phyloP scores from a whole-genome alignment of 2,113 vertebrate genomes.

The Etia nguti region DNA sequence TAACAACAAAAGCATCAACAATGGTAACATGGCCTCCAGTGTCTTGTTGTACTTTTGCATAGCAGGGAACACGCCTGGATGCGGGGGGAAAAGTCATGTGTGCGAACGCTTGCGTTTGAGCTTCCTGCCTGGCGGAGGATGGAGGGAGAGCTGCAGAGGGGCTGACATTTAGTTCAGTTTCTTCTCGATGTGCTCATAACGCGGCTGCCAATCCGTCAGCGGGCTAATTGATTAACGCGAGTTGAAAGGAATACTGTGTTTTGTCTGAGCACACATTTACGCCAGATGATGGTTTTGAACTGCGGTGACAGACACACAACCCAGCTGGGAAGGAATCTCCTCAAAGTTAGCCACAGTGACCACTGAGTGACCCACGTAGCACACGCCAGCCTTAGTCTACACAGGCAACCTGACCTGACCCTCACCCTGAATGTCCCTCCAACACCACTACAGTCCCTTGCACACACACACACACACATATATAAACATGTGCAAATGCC shows the following conservation, averaged over 20 bases:
- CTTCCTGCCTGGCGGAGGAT: background rate
- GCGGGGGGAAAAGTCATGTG: conserved; percentile 2
- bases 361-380: conserved; percentile 64
- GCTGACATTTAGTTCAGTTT: conserved; percentile 17
- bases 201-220: conserved; percentile 25
- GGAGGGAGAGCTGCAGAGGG: background rate
- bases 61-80: conserved; percentile 39
- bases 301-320: background rate
- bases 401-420: conserved; percentile 73
- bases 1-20: conserved; percentile 71
- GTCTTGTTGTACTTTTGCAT: conserved; percentile 50
- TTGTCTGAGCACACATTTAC: background rate
- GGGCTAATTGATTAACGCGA: background rate
- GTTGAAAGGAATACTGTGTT: background rate
- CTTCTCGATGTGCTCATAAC: background rate
- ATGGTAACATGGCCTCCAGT: conserved; percentile 65
- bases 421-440: conserved; percentile 48
- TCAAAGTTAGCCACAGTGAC: conserved; percentile 49
- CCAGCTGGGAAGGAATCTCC: background rate
- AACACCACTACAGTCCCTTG: background rate
- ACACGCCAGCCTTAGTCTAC: conserved; percentile 12
- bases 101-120: background rate
- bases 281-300: background rate
- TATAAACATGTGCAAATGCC: background rate
- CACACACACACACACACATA: background rate